Evolutionary conservation across 2,113 vertebrate genomes (phyloP).

Genomic region (Tragulus kanchil): DNA sequence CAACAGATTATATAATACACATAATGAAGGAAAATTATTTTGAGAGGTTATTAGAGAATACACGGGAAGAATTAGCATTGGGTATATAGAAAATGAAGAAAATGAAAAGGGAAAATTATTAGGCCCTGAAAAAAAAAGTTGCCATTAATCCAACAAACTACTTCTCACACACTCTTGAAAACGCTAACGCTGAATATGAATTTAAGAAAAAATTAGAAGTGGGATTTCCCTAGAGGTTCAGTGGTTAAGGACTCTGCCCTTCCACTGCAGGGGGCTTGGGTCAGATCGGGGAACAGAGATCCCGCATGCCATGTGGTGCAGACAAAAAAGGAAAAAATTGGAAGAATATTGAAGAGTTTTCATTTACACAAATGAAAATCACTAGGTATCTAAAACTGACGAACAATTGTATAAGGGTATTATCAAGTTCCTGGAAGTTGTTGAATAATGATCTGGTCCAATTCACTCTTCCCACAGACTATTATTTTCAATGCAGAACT

Average conservation of each 20-base stretch:
- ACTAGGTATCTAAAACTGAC: not conserved
- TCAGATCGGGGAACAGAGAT: not conserved
- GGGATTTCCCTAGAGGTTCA: not conserved
- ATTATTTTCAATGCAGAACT: conserved; percentile 12
- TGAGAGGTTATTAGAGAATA: not conserved
- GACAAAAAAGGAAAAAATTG: not conserved
- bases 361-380: not conserved
- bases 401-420: not conserved
- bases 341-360: not conserved
- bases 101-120: not conserved
- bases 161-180: not conserved
- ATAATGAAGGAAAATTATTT: conserved; percentile 6
- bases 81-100: not conserved
- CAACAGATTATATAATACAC: not conserved
- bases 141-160: not conserved
- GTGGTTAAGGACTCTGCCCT: not conserved
- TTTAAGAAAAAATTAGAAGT: not conserved
- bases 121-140: not conserved
- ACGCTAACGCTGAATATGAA: not conserved
- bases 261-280: not conserved
- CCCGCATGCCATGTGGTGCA: not conserved
- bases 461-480: not conserved
- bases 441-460: not conserved
- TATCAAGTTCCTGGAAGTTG: not conserved
- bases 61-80: not conserved